Conservation (phyloP, 2,113 vertebrate species). For the Macquaria australasica region DNA sequence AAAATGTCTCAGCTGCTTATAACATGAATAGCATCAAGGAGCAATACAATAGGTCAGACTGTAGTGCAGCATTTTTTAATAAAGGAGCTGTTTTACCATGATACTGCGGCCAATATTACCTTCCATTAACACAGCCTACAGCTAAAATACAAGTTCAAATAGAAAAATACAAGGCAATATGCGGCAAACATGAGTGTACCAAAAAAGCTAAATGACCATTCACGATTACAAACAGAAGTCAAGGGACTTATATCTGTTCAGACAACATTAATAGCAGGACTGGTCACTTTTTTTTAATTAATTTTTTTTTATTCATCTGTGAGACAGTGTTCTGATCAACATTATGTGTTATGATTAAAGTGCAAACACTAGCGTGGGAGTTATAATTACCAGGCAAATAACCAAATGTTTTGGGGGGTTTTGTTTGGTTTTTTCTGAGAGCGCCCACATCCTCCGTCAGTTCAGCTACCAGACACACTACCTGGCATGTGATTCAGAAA, state of each 20-base stretch:
- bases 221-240: not conserved
- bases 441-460: conserved; percentile 25
- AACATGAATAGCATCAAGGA: not conserved
- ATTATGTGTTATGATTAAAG: not conserved
- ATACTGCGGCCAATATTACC: not conserved
- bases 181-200: not conserved
- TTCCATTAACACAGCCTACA: not conserved
- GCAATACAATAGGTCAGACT: not conserved
- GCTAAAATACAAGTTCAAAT: not conserved
- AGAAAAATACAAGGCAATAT: not conserved
- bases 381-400: conserved; percentile 45
- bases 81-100: not conserved
- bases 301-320: conserved; percentile 3
- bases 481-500: conserved; percentile 19
- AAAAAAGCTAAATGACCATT: not conserved
- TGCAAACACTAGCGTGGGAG: conserved; percentile 31
- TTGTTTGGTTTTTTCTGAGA: not conserved
- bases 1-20: not conserved
- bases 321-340: conserved; percentile 18
- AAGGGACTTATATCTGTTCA: not conserved
- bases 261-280: not conserved
- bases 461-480: conserved; percentile 27
- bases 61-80: not conserved
- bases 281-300: not conserved
- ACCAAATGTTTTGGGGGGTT: conserved; percentile 21